Conservation (phyloP, 2,113 vertebrate species). For the Cochlearius cochlearius region DNA sequence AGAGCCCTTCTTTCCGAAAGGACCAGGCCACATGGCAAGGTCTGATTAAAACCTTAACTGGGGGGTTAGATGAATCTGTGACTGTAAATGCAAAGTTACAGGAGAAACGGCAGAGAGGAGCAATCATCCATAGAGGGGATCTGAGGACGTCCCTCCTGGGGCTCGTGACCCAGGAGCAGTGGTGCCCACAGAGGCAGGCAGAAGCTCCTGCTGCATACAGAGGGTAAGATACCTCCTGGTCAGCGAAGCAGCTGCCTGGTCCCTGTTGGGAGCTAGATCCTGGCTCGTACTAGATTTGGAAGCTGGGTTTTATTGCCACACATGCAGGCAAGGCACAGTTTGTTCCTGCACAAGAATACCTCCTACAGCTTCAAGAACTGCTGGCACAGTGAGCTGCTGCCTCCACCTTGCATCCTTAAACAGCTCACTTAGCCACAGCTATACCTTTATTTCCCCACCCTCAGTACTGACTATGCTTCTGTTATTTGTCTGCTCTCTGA, state of each 20-base stretch:
- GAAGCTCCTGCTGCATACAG: background rate
- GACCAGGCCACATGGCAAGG: background rate
- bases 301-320: background rate
- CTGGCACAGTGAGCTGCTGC: background rate
- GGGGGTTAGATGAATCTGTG: background rate
- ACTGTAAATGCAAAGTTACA: background rate
- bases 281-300: background rate
- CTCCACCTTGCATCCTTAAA: background rate
- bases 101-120: background rate
- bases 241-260: background rate
- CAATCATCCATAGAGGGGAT: fast-evolving
- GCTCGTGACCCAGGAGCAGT: fast-evolving
- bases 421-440: background rate
- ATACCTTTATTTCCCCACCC: background rate
- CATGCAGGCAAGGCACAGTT: background rate
- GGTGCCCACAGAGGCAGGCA: background rate
- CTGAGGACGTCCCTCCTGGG: background rate
- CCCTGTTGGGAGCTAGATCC: background rate
- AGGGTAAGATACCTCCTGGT: background rate
- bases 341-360: background rate
- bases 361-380: background rate
- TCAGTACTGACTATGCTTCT: fast-evolving
- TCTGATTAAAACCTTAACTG: background rate
- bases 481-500: background rate
- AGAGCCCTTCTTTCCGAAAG: background rate